Evolutionary conservation across 2,113 vertebrate genomes (phyloP).

Genomic region (Columba janthina): DNA sequence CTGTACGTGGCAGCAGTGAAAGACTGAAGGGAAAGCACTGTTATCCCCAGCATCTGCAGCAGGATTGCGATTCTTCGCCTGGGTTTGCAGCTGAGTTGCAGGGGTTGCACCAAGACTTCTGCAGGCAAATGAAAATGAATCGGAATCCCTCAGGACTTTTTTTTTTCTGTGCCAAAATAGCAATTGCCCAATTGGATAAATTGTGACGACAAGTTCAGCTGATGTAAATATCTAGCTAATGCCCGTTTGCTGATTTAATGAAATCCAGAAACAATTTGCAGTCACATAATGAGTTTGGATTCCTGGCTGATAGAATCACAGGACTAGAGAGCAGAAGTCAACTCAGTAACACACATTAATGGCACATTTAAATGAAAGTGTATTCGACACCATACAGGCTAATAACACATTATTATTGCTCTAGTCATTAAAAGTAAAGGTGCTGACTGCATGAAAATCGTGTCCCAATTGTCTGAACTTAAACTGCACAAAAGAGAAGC

Average conservation of each 20-base stretch:
- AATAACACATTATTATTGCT: not conserved
- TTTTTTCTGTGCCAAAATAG: not conserved
- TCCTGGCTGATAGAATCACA: constrained; percentile 39
- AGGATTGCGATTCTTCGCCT: not conserved
- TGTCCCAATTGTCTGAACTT: not conserved
- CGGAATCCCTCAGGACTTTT: not conserved
- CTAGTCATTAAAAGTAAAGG: not conserved
- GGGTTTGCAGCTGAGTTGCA: not conserved
- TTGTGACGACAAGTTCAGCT: constrained; percentile 46
- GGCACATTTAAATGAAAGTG: not conserved
- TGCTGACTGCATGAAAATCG: not conserved
- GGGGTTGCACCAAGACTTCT: not conserved
- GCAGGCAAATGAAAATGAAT: not conserved
- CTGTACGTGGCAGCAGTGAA: not conserved
- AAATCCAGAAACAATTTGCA: constrained; percentile 64
- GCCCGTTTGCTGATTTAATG: constrained; percentile 63
- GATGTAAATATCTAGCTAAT: constrained; percentile 16
- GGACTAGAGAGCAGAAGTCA: not conserved
- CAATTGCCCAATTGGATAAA: constrained; percentile 14
- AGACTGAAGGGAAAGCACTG: not conserved
- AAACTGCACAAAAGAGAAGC: not conserved
- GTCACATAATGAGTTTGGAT: constrained; percentile 45
- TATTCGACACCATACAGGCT: not conserved
- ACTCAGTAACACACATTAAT: not conserved
- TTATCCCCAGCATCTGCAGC: not conserved